These are phyloP conservation scores for Orius insidiosus DNA, from an alignment of 1,140 invertebrate genomes.

Conservation along the genomic window DNA sequence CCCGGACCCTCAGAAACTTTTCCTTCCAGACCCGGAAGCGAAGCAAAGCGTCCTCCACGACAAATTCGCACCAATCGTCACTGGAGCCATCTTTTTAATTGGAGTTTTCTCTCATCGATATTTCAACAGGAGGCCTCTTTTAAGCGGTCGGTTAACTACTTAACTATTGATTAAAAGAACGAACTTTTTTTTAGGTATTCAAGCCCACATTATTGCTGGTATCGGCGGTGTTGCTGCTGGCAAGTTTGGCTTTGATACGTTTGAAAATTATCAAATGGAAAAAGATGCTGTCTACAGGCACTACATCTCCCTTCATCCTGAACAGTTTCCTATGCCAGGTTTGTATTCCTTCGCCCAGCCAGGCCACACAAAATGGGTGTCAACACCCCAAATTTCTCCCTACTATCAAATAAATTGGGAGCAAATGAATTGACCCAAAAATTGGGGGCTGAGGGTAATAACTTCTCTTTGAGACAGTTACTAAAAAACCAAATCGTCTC, in stretches of 20 bases:
- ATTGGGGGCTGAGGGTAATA: too few species aligned
- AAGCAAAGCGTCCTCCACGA: slow-evolving; percentile 4
- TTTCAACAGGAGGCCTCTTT: neutral
- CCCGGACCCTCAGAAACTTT: slow-evolving; percentile 8
- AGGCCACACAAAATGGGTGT: too few species aligned
- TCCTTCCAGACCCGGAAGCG: slow-evolving; percentile 5
- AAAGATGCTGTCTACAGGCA: slow-evolving; percentile 46
- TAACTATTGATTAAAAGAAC: too few species aligned
- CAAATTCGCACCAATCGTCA: slow-evolving; percentile 6
- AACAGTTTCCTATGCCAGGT: slow-evolving; percentile 46
- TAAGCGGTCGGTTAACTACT: slow-evolving; percentile 11
- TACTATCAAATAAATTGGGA: too few species aligned
- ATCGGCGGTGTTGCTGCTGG: slow-evolving; percentile 19
- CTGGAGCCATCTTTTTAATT: neutral
- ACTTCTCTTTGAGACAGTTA: too few species aligned
- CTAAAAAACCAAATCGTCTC: too few species aligned
- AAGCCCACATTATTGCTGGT: neutral
- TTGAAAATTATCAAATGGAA: slow-evolving; percentile 32
- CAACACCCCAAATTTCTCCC: too few species aligned
- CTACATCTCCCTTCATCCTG: slow-evolving; percentile 49
- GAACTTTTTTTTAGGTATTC: slow-evolving; percentile 4
- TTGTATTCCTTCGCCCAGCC: slow-evolving; percentile 19
- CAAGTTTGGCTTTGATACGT: slow-evolving; percentile 25
- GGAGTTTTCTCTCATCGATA: neutral
- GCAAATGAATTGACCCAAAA: too few species aligned